phyloP scores from a whole-genome alignment of 1,140 invertebrate species.

The Zaprionus davidi region DNA sequence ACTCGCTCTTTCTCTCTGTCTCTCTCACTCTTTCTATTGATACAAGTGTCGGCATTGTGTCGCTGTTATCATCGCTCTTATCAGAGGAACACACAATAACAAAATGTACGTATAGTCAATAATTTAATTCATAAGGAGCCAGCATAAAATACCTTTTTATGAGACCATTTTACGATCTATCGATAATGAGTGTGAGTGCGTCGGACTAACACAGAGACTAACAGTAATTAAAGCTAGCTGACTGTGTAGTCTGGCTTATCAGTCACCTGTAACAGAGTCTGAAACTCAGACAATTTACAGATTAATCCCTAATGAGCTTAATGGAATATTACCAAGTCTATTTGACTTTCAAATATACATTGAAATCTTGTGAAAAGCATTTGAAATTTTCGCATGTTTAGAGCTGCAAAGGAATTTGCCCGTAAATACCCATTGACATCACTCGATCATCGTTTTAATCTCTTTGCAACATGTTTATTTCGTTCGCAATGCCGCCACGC shows the following conservation, averaged over 20 bases:
- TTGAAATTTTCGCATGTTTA: neutral
- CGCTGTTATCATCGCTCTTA: constrained; percentile 41
- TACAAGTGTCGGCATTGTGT: constrained; percentile 42
- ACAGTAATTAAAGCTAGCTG: neutral
- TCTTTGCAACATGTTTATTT: constrained; percentile 14
- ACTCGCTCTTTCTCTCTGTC: constrained; percentile 7
- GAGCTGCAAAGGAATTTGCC: neutral
- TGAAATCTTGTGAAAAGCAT: constrained; percentile 6
- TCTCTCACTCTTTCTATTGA: constrained; percentile 26
- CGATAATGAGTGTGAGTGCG: constrained; percentile 9
- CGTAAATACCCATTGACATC: constrained; percentile 43
- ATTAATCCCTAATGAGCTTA: constrained; percentile 11
- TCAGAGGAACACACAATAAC: constrained; percentile 24
- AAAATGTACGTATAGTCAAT: constrained; percentile 33
- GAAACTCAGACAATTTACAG: neutral
- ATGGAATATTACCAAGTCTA: constrained; percentile 16
- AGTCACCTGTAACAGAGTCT: constrained; percentile 1
- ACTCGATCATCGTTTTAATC: constrained; percentile 33
- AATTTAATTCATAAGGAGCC: constrained; percentile 26
- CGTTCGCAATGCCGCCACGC: constrained; percentile 1
- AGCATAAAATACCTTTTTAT: constrained; percentile 19
- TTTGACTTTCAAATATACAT: constrained; percentile 30
- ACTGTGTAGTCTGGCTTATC: constrained; percentile 4
- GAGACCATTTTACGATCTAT: constrained; percentile 7
- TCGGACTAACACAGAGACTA: neutral